phyloP scores from a whole-genome alignment of 2,113 vertebrate species.

The Chinchilla lanigera region DNA sequence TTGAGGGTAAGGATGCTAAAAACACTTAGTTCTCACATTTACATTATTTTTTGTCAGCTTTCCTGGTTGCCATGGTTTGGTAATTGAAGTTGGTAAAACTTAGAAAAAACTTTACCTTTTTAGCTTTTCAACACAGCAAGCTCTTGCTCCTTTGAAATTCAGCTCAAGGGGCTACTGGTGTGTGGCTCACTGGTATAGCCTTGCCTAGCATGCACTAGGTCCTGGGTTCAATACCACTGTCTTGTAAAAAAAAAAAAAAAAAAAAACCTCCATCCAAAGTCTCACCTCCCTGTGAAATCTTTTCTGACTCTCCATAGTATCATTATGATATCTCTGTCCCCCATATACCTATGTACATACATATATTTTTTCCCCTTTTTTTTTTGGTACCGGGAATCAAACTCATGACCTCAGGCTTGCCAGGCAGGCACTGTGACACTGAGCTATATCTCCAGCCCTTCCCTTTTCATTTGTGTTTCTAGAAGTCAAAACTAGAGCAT shows the following conservation, averaged over 20 bases:
- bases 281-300: constrained; percentile 22
- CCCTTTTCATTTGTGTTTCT: background rate
- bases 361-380: background rate
- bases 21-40: background rate
- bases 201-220: background rate
- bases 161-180: background rate
- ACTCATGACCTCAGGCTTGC: too few relatives aligned
- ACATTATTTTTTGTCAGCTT: background rate
- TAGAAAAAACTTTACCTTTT: constrained; percentile 31
- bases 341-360: background rate
- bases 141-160: background rate
- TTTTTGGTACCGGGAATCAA: too few relatives aligned
- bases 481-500: background rate
- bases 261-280: background rate
- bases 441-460: too few relatives aligned
- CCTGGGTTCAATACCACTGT: background rate
- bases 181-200: background rate
- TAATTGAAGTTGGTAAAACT: background rate
- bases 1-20: background rate
- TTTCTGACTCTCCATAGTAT: constrained; percentile 8
- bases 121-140: background rate
- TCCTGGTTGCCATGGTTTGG: background rate
- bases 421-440: too few relatives aligned
- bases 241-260: background rate
- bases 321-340: background rate